These are phyloP conservation scores for Formica aserva DNA, from an alignment of 2,888 invertebrate genomes.

Conservation along the genomic window DNA sequence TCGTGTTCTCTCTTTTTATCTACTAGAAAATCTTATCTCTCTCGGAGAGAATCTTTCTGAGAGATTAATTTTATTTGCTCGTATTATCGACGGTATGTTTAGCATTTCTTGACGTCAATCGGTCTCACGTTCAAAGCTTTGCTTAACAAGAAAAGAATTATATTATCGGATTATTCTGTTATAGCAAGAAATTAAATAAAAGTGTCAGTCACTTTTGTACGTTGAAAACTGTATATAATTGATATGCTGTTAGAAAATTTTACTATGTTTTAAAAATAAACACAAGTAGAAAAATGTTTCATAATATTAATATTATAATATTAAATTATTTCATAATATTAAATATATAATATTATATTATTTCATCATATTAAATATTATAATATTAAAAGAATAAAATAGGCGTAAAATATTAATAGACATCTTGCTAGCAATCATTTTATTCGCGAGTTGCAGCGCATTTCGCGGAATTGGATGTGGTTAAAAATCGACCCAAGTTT, in stretches of 20 bases:
- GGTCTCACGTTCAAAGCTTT: background rate
- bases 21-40: background rate
- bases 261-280: background rate
- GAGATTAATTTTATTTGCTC: background rate
- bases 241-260: background rate
- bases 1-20: conserved; percentile 1
- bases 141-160: background rate
- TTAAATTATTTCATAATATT: too few relatives aligned
- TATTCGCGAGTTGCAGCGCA: background rate
- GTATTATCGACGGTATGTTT: background rate
- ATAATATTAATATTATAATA: too few relatives aligned
- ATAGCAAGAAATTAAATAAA: background rate
- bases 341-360: too few relatives aligned
- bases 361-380: too few relatives aligned
- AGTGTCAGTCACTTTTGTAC: background rate
- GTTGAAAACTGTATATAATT: background rate
- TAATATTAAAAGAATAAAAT: background rate
- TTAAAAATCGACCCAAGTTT: conserved; percentile 27
- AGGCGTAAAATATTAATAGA: background rate
- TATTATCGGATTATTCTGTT: background rate
- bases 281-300: conserved; percentile 4
- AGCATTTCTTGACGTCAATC: background rate
- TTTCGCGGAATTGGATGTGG: background rate
- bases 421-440: background rate
- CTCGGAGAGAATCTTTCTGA: background rate